Evolutionary conservation across 2,888 invertebrate species (phyloP).

Genomic region (Nephrotoma flavescens): DNA sequence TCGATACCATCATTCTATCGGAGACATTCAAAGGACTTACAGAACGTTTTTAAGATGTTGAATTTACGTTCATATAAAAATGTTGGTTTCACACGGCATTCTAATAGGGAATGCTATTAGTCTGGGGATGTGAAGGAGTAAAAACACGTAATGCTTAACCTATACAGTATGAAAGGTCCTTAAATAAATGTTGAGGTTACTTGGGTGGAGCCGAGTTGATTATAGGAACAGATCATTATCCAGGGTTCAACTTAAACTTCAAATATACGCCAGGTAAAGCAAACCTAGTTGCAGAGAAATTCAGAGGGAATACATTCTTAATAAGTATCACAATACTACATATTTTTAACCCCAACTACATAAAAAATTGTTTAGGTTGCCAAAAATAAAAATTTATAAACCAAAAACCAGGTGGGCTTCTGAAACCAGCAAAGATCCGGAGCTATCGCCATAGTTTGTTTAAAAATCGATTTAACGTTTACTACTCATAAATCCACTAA

Average conservation of each 20-base stretch:
- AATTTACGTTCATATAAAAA: constrained; percentile 16
- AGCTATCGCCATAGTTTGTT: not conserved
- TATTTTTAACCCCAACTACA: constrained; percentile 18
- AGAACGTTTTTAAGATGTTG: constrained; percentile 12
- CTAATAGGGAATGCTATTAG: constrained; percentile 6
- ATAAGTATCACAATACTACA: constrained; percentile 10
- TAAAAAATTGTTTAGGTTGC: constrained; percentile 17
- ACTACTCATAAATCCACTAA: constrained; percentile 18
- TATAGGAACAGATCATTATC: constrained; percentile 14
- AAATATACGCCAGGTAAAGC: constrained; percentile 23
- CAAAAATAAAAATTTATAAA: constrained; percentile 21
- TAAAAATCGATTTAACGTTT: constrained; percentile 14
- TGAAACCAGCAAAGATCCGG: constrained; percentile 14
- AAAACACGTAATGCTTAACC: too few species aligned
- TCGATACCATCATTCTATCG: too few species aligned
- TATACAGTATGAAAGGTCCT: too few species aligned
- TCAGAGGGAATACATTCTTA: constrained; percentile 5
- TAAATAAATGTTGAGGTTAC: too few species aligned
- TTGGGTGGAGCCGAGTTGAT: too few species aligned
- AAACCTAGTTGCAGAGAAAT: constrained; percentile 16
- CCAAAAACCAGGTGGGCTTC: constrained; percentile 20
- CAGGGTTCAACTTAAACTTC: constrained; percentile 22
- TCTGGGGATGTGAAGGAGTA: constrained; percentile 15
- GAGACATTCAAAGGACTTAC: too few species aligned
- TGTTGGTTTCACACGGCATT: too few species aligned